Conservation (phyloP, 2,797 vertebrate genomes). For the Halcyon badia region DNA sequence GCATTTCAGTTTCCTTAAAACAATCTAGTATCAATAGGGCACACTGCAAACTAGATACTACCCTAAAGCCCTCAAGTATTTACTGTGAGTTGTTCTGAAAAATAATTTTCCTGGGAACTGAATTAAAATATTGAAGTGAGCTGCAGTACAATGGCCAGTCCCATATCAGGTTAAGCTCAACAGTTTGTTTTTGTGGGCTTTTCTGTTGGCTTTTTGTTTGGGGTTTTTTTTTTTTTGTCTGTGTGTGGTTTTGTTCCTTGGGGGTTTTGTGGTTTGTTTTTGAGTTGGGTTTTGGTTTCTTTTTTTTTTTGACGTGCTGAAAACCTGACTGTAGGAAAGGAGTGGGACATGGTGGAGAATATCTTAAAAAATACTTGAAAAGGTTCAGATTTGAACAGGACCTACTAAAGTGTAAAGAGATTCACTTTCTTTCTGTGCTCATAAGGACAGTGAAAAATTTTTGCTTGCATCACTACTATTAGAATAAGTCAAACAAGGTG, state of each 20-base stretch:
- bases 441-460: neutral
- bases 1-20: neutral
- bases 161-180: neutral
- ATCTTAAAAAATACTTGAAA: neutral
- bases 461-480: neutral
- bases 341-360: neutral
- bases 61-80: neutral
- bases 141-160: neutral
- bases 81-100: neutral
- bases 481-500: neutral
- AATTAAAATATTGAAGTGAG: neutral
- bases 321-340: neutral
- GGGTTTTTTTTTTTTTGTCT: too few relatives aligned
- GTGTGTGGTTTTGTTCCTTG: too few relatives aligned
- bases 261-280: too few relatives aligned
- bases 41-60: neutral
- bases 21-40: neutral
- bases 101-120: neutral
- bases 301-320: neutral
- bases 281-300: neutral
- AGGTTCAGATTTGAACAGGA: neutral
- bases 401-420: neutral
- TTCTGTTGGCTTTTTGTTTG: neutral
- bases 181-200: neutral
- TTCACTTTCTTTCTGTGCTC: neutral